These are phyloP conservation scores for Drosophila birchii DNA, from an alignment of 2,888 invertebrate species.

Conservation along the genomic window DNA sequence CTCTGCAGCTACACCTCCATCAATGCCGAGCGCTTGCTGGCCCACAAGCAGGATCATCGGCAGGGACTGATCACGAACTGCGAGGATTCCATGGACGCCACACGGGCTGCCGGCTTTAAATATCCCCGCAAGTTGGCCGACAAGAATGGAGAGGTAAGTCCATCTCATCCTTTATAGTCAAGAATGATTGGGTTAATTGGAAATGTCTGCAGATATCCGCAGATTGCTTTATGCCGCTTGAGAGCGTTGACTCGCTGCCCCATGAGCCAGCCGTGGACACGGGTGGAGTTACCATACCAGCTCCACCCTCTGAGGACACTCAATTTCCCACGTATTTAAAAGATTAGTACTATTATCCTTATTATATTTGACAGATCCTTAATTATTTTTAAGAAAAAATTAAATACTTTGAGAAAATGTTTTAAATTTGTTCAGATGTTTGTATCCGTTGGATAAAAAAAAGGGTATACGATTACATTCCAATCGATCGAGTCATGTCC, in stretches of 20 bases:
- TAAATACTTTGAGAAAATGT: too few species aligned
- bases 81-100: constrained; percentile 79
- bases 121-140: constrained; percentile 66
- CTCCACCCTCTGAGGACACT: constrained; percentile 83
- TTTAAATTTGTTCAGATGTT: too few species aligned
- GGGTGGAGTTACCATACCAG: constrained; percentile 84
- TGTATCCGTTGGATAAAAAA: too few species aligned
- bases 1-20: constrained; percentile 72
- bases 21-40: constrained; percentile 69
- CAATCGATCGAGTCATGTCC: too few species aligned
- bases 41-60: constrained; percentile 82
- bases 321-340: constrained; percentile 82
- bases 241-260: constrained; percentile 82
- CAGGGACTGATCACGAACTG: constrained; percentile 78
- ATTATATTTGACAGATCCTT: background rate
- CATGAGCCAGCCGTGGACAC: constrained; percentile 83
- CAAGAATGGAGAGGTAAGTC: constrained; percentile 73
- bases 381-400: too few species aligned
- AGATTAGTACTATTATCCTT: constrained; percentile 38
- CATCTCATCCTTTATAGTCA: background rate
- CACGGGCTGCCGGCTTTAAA: constrained; percentile 58
- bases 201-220: constrained; percentile 74
- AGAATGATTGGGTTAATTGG: accelerated
- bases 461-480: too few species aligned
- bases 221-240: constrained; percentile 82